Base-by-base conservation (phyloP, 2,113 vertebrate species). In the Cichladusa arquata region DNA sequence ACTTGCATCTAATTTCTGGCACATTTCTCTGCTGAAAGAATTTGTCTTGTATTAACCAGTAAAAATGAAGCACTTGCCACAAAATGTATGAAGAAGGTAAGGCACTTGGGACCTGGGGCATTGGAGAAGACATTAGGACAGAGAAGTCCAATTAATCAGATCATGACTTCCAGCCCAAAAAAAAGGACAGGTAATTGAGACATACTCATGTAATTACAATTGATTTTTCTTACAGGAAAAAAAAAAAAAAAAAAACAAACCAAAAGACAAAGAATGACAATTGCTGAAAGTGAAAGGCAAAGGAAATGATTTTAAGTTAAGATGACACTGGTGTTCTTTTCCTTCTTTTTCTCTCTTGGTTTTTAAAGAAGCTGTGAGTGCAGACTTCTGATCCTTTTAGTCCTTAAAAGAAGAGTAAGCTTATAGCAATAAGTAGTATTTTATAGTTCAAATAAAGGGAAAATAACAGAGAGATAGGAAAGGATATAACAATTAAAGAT, bases 171-270 rank as follows among this genome's bases (percentile, higher is more conserved):
- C 15, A 69, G 56, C 28, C 51, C 2, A 0, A 2, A 42, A 74
- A 47, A 71, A 65, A 45, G 19, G 44, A 83, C 31, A 71, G 22
- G 69, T 86, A 84, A 95, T 69, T 91, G 69, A 81, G 69, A 78
- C 28, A 53, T 72, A 81, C 54, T 92, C 38, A 67, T 71, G 38
- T 85, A 87, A 87, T 92, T 89, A 81, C 65, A 87, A 87, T 91
- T 91, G 83, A 92, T 95, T 95, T 93, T 96, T 54, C 61, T 87
- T 45, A 53, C 19, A 53, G 33, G 40, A 42, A 42, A 36, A 67
- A 29, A 69, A 65, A 14, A 78, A 42, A 42, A 29, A 48, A 29
- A 69, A 65, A 13, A n/a, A n/a, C n/a, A 78, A 83, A 70, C 40
- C 33, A 38, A 77, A 60, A 76, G 33, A 14, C 14, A 48, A 74